Evolutionary conservation across 2,113 vertebrate species (phyloP), one percentile per base, ranked within the genome.

Genomic region (Cochlearius cochlearius): DNA sequence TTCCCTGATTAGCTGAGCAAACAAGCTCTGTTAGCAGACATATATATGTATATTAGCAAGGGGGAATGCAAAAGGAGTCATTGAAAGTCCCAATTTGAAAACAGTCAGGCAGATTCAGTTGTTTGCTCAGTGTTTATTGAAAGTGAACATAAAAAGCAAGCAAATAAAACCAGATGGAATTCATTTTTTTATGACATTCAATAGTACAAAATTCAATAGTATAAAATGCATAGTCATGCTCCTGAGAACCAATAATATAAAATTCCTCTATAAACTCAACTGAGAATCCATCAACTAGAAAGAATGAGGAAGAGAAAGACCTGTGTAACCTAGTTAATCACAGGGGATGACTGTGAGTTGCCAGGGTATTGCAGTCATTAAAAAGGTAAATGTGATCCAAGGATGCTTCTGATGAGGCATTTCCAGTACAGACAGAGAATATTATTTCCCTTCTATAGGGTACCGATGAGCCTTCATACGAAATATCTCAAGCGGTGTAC

Each of bases 71-170:
- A 86, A 88, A 84, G 29, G 50, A 77, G 15, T 74, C 14, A 26
- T 47, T 74, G 63, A 52, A 90, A 84, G 17, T 63, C 45, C 18
- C 71, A 86, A 8, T 86, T 38, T 77, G 81, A 85, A 88, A 76
- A 13, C 27, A 90, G 27, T 39, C 26, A 56, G 47, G 17, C 63
- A 86, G n/a, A 94, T 67, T 96, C 9, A 39, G 76, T 77, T 92
- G 47, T 92, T 96, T 90, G 45, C 72, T 92, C 75, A 69, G 59
- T 88, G 47, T 77, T 93, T 88, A 74, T 92, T 83, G 79, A 74
- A 86, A 88, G 19, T 10, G 25, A 88, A 81, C 55, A 67, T 26
- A 78, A 93, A 96, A 90, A 80, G 10, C n/a, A 92, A 90, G 63
- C 10, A 94, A 95, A 95, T 63, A 86, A 88, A 94, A 80, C 32